Evolutionary conservation across 2,113 vertebrate species (phyloP), one percentile per base, ranked within the genome.

Genomic region (Xiphorhynchus elegans): DNA sequence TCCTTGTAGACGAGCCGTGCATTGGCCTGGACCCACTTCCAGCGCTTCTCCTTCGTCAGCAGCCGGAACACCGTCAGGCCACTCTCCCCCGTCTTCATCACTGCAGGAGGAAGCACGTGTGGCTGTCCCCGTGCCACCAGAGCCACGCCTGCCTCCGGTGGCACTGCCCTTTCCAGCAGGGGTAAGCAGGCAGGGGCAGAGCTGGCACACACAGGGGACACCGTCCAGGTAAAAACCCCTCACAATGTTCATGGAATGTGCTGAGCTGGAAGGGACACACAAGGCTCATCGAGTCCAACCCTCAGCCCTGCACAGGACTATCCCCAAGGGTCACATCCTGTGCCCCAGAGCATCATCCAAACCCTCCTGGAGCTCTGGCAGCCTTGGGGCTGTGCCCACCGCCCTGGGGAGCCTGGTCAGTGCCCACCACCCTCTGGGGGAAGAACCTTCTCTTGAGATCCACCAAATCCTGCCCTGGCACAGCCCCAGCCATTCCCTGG

Each of bases 1-100:
- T 56, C 79, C 92, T 40, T 96, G 93, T 90, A 97, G 74, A 97
- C 66, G 0, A 97, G 96, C 8, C 66, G 78, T 0, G 92, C 93
- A 0, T 97, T 97, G 81, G 93, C 95, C 84, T 97, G 95, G 52
- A 97, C 95, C 95, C 96, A 96, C 66, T 84, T 97, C 96, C 95
- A 97, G 74, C 17, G 24, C 3, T 94, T 93, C 42, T 87, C 90
- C 84, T 97, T 97, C 0, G 95, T 95, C 90, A 97, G 90, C 74
- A 97, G 87, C 18, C 78, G 92, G 92, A 97, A 97, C 33, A 97
- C 96, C 0, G 92, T 97, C 74, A 97, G 90, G 3, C 96, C 92
- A 0, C 95, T 96, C 89, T 96, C 95, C 0, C 96, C 96, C 0
- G 74, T 96, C 70, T 39, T 94, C 90, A 97, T 91, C 95, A 97